Percentiles rank a stretch among this genome's conserved stretches.
These are phyloP conservation scores for Charanyca ferruginea DNA, from an alignment of 2,888 invertebrate species.

Conservation along the genomic window DNA sequence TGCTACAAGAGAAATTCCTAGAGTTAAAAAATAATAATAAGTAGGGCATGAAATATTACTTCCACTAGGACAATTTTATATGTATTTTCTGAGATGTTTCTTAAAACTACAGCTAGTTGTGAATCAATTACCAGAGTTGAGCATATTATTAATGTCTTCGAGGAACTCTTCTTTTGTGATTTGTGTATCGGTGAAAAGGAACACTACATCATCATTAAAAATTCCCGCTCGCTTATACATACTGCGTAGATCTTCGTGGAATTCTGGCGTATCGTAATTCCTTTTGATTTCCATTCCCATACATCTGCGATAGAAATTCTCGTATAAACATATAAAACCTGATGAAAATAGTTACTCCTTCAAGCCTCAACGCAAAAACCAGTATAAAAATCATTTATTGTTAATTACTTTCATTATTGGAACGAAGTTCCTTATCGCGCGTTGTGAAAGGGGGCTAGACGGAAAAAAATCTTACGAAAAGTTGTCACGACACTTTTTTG, in stretches of 20 bases:
- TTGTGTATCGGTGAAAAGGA: conserved; percentile 97
- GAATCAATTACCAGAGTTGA: conserved; percentile 93
- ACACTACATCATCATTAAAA: conserved; percentile 94
- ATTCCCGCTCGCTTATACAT: conserved; percentile 96
- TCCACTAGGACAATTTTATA: no score
- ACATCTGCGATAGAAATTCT: conserved; percentile 88
- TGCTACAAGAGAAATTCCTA: no score
- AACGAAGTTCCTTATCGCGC: no score
- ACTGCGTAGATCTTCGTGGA: conserved; percentile 96
- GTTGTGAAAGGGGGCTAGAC: no score
- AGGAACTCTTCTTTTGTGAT: conserved; percentile 97
- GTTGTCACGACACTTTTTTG: no score
- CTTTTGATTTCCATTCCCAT: conserved; percentile 97
- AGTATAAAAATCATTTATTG: no score
- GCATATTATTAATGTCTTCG: conserved; percentile 97
- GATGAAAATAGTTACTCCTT: no score
- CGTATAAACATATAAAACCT: neutral
- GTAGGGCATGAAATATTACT: no score
- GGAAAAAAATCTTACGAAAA: no score
- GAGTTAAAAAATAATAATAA: no score
- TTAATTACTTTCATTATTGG: no score
- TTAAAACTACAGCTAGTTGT: neutral
- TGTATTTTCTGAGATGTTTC: neutral
- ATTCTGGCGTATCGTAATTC: conserved; percentile 95
- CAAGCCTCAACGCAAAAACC: no score